Conservation (phyloP, 2,797 vertebrate genomes). For the Poecilia picta region DNA sequence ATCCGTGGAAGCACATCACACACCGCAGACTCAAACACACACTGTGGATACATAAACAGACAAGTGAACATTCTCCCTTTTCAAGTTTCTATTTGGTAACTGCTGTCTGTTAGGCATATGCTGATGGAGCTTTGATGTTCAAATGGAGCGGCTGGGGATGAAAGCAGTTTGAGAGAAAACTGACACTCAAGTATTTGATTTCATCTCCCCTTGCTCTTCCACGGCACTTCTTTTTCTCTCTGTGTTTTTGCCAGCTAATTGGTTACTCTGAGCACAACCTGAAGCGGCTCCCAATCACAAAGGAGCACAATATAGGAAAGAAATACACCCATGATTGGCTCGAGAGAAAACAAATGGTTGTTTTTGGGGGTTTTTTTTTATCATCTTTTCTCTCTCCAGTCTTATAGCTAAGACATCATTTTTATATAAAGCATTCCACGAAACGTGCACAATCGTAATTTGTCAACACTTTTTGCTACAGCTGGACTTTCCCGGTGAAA, state of each 20-base stretch:
- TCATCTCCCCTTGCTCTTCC: conserved; percentile 38
- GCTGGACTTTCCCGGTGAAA: conserved; percentile 23
- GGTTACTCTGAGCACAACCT: conserved; percentile 60
- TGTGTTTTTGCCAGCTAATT: conserved; percentile 65
- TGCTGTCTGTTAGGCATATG: conserved; percentile 67
- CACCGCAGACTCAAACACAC: conserved; percentile 39
- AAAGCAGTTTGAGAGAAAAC: conserved; percentile 70
- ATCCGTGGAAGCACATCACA: conserved; percentile 57
- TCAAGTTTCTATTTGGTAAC: conserved; percentile 63
- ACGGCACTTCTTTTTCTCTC: conserved; percentile 42
- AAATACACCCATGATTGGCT: conserved; percentile 35
- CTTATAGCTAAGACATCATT: conserved; percentile 7
- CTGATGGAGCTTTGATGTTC: conserved; percentile 72
- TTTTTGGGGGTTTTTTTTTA: not conserved
- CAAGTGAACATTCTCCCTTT: conserved; percentile 49
- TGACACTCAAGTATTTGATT: conserved; percentile 67
- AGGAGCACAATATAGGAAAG: conserved; percentile 21
- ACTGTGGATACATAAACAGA: conserved; percentile 51
- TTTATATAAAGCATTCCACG: conserved; percentile 12
- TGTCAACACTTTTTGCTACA: conserved; percentile 7
- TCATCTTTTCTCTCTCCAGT: conserved; percentile 7
- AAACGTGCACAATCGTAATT: conserved; percentile 2
- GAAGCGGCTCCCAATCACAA: conserved; percentile 55
- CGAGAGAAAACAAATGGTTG: conserved; percentile 12
- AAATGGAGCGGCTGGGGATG: conserved; percentile 71